Percentiles rank a stretch among this genome's conserved stretches.
Conservation (phyloP, 2,888 invertebrate genomes). For the Pollenia griseotomentosa region DNA sequence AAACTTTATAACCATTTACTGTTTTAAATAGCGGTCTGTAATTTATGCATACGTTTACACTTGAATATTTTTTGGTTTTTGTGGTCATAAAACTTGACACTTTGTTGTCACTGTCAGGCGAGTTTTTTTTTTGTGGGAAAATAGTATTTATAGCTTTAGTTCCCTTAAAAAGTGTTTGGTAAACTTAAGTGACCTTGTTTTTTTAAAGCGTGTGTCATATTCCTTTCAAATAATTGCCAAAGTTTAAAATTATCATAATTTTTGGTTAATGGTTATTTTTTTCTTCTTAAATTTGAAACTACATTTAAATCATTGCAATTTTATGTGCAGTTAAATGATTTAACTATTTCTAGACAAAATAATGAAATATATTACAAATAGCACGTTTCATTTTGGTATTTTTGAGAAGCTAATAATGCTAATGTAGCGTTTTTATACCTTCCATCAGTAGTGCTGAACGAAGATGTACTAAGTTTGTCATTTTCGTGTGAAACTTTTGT, state of each 20-base stretch:
- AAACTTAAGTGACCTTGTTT: slow-evolving; percentile 48
- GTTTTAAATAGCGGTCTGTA: not conserved
- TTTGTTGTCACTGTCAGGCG: slow-evolving; percentile 49
- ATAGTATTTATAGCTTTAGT: not conserved
- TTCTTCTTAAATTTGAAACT: too few species aligned
- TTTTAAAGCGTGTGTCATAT: not conserved
- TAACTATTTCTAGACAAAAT: slow-evolving; percentile 1
- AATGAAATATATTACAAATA: not conserved
- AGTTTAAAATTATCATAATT: too few species aligned
- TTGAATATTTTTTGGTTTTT: not conserved
- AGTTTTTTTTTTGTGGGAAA: not conserved
- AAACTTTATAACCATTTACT: not conserved
- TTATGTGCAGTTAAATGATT: slow-evolving; percentile 14
- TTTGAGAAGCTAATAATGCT: too few species aligned
- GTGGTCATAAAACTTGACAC: slow-evolving; percentile 51
- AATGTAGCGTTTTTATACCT: too few species aligned
- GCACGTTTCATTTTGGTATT: not conserved
- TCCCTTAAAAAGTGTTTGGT: slow-evolving; percentile 27
- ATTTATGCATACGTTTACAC: not conserved
- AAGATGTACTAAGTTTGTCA: too few species aligned
- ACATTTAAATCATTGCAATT: slow-evolving; percentile 6
- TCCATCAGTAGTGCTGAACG: too few species aligned
- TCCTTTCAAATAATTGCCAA: slow-evolving; percentile 22
- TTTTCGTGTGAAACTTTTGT: too few species aligned
- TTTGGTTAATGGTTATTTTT: too few species aligned